phyloP scores from a whole-genome alignment of 2,113 vertebrate genomes.

The Odocoileus virginianus region DNA sequence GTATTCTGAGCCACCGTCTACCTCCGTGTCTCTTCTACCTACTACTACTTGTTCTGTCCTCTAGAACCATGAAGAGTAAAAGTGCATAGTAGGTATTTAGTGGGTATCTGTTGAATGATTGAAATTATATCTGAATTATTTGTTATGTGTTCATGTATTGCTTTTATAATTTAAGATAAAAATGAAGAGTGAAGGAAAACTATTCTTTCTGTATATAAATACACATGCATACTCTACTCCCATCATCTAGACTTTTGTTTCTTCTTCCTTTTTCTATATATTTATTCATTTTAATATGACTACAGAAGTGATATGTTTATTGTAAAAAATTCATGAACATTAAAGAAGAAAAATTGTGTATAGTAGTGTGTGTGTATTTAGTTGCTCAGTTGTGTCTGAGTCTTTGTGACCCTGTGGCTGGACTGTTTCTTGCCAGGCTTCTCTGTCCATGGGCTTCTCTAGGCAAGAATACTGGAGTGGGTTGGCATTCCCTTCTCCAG shows the following conservation, averaged over 20 bases:
- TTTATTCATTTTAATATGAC: not conserved
- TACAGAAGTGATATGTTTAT: not conserved
- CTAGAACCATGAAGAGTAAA: not conserved
- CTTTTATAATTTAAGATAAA: conserved; percentile 11
- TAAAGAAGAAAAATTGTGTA: not conserved
- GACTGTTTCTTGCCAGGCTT: not conserved
- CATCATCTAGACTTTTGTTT: not conserved
- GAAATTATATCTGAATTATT: not conserved
- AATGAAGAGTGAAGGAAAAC: not conserved
- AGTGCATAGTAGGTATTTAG: not conserved
- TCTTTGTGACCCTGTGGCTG: not conserved
- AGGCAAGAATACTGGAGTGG: not conserved
- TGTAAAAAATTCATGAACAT: not conserved
- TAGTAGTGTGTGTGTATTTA: not conserved
- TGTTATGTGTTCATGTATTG: not conserved
- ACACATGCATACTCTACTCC: not conserved
- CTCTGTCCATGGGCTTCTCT: not conserved
- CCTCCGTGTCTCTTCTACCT: not conserved
- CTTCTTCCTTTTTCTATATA: not conserved
- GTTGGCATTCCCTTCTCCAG: not conserved
- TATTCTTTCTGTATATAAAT: not conserved
- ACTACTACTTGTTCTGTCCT: not conserved
- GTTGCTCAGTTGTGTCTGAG: not conserved
- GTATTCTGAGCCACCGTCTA: not conserved
- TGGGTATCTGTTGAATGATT: not conserved